Percentiles rank a stretch among this genome's conserved stretches.
These are phyloP conservation scores for Odontomachus brunneus DNA, from an alignment of 1,140 invertebrate species.

Conservation along the genomic window DNA sequence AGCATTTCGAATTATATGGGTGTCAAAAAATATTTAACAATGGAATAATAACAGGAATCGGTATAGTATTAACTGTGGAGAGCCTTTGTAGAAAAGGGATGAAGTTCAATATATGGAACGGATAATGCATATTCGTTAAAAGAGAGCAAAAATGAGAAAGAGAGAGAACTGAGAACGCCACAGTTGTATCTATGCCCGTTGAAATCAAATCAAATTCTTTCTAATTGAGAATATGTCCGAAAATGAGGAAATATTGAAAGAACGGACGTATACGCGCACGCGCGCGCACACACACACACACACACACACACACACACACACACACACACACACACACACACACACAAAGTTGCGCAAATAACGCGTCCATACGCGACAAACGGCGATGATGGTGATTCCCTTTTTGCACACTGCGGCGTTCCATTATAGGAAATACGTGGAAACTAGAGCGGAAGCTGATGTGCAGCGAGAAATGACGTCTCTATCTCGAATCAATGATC, in stretches of 20 bases:
- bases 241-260: constrained; percentile 11
- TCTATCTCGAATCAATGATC: constrained; percentile 65
- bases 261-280: not conserved
- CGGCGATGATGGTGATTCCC: not conserved
- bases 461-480: constrained; percentile 33
- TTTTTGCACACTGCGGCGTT: not conserved
- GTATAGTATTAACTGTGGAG: too few species aligned
- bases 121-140: not conserved
- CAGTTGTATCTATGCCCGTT: not conserved
- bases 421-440: constrained; percentile 41
- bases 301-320: too few species aligned
- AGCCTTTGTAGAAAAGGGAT: too few species aligned
- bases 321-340: too few species aligned
- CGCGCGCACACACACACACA: too few species aligned
- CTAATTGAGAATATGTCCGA: not conserved
- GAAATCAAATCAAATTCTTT: constrained; percentile 6
- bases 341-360: not conserved
- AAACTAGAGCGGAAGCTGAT: constrained; percentile 20
- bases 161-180: not conserved
- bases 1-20: too few species aligned
- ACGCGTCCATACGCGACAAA: not conserved
- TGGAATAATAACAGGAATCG: too few species aligned
- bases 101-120: not conserved
- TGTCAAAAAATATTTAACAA: too few species aligned
- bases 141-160: too few species aligned